Conservation (phyloP, 2,888 invertebrate species). For the Tribolium freemani region DNA sequence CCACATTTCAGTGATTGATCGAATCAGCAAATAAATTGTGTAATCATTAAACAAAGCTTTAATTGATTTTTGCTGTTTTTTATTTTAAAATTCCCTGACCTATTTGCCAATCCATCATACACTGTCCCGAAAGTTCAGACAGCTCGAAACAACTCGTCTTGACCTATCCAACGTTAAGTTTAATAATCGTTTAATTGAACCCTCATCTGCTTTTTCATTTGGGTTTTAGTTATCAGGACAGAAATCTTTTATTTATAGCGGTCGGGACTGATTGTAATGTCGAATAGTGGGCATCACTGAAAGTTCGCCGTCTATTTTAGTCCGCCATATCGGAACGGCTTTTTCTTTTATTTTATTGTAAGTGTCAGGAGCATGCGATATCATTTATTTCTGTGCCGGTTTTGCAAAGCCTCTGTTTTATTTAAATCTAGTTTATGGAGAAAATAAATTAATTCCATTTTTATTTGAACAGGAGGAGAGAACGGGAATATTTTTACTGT, state of each 20-base stretch:
- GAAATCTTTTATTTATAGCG: conserved; percentile 48
- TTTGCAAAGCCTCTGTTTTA: conserved; percentile 49
- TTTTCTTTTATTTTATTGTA: conserved; percentile 50
- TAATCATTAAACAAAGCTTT: too few species aligned
- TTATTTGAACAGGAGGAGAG: conserved; percentile 30
- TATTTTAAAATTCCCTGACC: too few species aligned
- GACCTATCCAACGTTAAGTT: too few species aligned
- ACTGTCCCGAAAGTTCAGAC: too few species aligned
- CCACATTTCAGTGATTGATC: too few species aligned
- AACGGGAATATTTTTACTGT: conserved; percentile 25
- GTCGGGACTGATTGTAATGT: conserved; percentile 52
- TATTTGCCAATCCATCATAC: too few species aligned
- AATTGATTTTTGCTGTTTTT: too few species aligned
- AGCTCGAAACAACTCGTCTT: too few species aligned
- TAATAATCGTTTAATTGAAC: too few species aligned
- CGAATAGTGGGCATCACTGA: conserved; percentile 48
- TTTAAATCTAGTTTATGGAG: conserved; percentile 53
- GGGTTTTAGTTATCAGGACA: not conserved
- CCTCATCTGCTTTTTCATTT: not conserved
- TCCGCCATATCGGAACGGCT: conserved; percentile 48
- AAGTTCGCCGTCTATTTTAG: conserved; percentile 47
- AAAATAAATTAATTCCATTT: conserved; percentile 52
- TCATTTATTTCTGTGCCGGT: conserved; percentile 55
- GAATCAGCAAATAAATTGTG: too few species aligned
- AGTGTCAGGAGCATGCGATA: conserved; percentile 43